Evolutionary conservation across 2,888 invertebrate species (phyloP).

Genomic region (Caenorhabditis imperialis): DNA sequence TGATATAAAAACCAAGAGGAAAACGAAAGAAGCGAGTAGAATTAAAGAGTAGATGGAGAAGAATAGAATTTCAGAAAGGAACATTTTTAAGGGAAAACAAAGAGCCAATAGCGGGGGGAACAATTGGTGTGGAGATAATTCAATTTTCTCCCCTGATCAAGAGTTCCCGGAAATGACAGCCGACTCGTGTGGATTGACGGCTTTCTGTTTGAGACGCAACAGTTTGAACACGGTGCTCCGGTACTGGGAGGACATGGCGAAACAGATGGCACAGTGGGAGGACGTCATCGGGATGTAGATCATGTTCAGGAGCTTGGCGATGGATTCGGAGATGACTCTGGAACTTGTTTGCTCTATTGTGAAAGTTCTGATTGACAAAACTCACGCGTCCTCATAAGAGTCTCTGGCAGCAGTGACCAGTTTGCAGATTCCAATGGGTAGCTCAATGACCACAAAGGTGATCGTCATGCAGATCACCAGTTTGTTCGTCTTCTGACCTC

Average conservation of each 20-base stretch:
- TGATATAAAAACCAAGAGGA: conserved; percentile 5
- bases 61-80: background rate
- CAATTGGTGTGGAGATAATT: too few species aligned
- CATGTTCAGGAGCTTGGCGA: too few species aligned
- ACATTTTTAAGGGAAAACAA: too few species aligned
- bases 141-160: too few species aligned
- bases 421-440: conserved; percentile 42
- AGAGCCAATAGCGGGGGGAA: too few species aligned
- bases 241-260: conserved; percentile 28
- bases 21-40: background rate
- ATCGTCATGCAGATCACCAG: conserved; percentile 36
- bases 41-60: background rate
- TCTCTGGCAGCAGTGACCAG: too few species aligned
- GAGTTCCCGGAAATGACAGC: too few species aligned
- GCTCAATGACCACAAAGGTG: conserved; percentile 16
- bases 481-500: conserved; percentile 20
- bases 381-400: too few species aligned
- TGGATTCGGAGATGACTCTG: too few species aligned
- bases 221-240: background rate
- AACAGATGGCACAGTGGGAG: conserved; percentile 27
- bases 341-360: too few species aligned
- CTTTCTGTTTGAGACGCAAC: conserved; percentile 6
- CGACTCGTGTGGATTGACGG: too few species aligned
- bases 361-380: too few species aligned
- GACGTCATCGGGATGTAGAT: conserved; percentile 32